Base-by-base conservation (phyloP, 2,113 vertebrate genomes). In the Passer montanus region DNA sequence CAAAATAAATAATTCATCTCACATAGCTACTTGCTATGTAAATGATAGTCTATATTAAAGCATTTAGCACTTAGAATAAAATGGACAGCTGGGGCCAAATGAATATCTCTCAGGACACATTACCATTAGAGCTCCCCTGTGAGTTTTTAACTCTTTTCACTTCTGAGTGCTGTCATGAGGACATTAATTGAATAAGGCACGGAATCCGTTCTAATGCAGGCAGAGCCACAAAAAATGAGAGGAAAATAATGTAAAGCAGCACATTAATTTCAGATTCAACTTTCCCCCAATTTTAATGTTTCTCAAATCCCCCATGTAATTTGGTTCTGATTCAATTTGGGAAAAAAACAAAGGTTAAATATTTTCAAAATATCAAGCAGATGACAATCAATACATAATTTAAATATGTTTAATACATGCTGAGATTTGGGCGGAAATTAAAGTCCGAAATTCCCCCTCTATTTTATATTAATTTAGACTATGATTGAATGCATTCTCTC, bases 1-100 rank as follows among this genome's bases (percentile, higher is more conserved):
- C 88, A 96, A 96, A 96, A 98, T 98, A 98, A 98, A 98, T 98
- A 97, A 98, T 98, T 98, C 98, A 98, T 98, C 89, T 95, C 0
- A 5, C 96, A 88, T 87, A 97, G 46, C 94, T 96, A 97, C 96
- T 98, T 98, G 97, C 97, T 98, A 98, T 98, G 98, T 98, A 98
- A 98, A 98, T 98, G 97, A 97, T 98, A 98, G 97, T 97, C 96
- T 96, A 87, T 98, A 98, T 98, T 98, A 98, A 97, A 94, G 56
- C 93, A 98, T 97, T 98, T 98, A 98, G 96, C 95, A 97, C 96
- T 97, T 96, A 96, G 97, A 98, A 96, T 97, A 96, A 98, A 98
- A 98, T 82, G 94, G 98, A 98, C 98, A 98, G 97, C 97, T 97
- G 97, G 92, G 97, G 95, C 98, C 97, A 97, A 94, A 98, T 96